phyloP scores from a whole-genome alignment of 2,888 invertebrate species.

The Gryllus longicercus region DNA sequence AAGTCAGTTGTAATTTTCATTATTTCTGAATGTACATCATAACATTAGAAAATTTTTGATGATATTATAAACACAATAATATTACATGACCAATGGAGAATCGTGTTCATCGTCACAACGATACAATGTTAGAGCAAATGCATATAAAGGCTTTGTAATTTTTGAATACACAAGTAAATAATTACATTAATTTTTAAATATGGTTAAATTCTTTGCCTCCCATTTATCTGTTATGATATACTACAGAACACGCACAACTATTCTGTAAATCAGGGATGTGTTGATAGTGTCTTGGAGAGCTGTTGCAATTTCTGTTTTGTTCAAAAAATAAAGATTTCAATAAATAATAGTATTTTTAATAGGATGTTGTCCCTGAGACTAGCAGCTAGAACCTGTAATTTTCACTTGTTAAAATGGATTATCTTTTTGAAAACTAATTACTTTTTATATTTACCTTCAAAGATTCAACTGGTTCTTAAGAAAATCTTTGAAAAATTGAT shows the following conservation, averaged over 20 bases:
- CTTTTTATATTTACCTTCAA: not conserved
- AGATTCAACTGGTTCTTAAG: not conserved
- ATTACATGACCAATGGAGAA: conserved; percentile 20
- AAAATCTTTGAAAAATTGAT: not conserved
- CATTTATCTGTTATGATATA: not conserved
- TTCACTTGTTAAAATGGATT: not conserved
- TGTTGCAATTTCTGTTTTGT: conserved; percentile 6
- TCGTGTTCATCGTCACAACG: conserved; percentile 33
- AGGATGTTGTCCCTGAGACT: not conserved
- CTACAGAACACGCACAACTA: not conserved
- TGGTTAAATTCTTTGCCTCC: conserved; percentile 2
- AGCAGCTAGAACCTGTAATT: not conserved
- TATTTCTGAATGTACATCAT: not conserved
- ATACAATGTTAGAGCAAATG: conserved; percentile 22
- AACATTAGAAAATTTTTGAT: conserved; percentile 6
- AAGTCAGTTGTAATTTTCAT: conserved; percentile 1
- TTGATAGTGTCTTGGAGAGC: not conserved
- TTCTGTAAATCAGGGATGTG: not conserved
- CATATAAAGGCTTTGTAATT: conserved; percentile 10
- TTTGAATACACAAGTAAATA: conserved; percentile 1
- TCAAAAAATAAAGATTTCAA: not conserved
- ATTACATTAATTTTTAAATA: not conserved
- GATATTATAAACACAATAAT: conserved; percentile 5
- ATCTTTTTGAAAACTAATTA: not conserved
- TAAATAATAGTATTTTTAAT: not conserved